These are phyloP conservation scores for Solea senegalensis DNA, from an alignment of 2,113 vertebrate genomes.

Conservation along the genomic window DNA sequence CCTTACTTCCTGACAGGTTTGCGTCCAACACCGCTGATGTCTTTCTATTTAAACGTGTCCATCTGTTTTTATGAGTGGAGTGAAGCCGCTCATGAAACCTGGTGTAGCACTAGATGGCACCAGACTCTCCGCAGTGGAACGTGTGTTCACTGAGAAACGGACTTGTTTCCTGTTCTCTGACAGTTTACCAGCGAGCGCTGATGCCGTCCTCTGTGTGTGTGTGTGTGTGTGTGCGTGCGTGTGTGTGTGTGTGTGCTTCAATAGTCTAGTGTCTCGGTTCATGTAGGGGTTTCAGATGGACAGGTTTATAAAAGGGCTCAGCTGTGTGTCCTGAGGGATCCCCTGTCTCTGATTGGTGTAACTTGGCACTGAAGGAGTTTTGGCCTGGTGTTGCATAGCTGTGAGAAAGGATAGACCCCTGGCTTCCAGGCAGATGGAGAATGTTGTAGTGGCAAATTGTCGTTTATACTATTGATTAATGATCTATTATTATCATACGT, in stretches of 20 bases:
- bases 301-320: constrained; percentile 24
- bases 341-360: constrained; percentile 26
- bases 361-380: constrained; percentile 7
- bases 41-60: not conserved
- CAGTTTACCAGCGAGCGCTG: not conserved
- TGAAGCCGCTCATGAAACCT: not conserved
- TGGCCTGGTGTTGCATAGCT: constrained; percentile 17
- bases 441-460: constrained; percentile 1
- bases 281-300: constrained; percentile 18
- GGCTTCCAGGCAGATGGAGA: not conserved
- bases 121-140: constrained; percentile 15
- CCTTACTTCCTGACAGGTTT: constrained; percentile 7
- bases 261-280: not conserved
- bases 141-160: constrained; percentile 19
- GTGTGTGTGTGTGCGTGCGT: no score
- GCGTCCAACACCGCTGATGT: constrained; percentile 4
- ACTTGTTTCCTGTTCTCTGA: constrained; percentile 33
- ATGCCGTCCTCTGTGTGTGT: not conserved
- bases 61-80: not conserved
- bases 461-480: constrained; percentile 1
- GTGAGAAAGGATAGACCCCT: not conserved
- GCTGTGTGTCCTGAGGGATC: constrained; percentile 32
- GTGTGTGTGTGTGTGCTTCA: constrained; percentile 9
- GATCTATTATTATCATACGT: no score
- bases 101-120: constrained; percentile 32